Percentiles rank a stretch among this genome's conserved stretches.
phyloP scores from a whole-genome alignment of 2,797 vertebrate species.

The Tokudaia muenninki region DNA sequence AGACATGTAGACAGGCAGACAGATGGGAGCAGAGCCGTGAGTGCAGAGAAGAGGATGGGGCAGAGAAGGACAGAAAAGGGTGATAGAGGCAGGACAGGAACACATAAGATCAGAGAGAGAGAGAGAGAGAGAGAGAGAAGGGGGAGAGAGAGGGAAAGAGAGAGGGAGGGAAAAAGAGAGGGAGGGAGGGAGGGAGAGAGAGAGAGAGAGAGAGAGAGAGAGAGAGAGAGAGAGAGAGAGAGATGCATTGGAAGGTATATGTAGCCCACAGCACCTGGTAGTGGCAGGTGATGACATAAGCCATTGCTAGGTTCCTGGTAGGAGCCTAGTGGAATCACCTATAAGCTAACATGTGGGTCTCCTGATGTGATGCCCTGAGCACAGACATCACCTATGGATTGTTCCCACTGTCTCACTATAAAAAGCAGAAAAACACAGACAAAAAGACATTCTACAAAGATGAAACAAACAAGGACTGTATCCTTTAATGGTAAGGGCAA shows the following conservation, averaged over 20 bases:
- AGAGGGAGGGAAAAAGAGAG: fast-evolving
- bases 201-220: fast-evolving
- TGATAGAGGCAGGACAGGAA: too few relatives aligned
- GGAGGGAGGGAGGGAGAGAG: too few relatives aligned
- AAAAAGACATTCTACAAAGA: not conserved
- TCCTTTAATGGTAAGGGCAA: not conserved
- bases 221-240: too few relatives aligned
- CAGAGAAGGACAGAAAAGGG: too few relatives aligned
- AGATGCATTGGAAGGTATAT: too few relatives aligned
- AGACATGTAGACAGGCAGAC: not conserved
- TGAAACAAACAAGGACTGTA: not conserved
- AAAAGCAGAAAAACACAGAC: not conserved
- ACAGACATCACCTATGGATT: not conserved
- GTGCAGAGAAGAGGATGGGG: not conserved
- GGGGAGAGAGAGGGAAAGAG: fast-evolving
- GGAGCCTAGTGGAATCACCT: not conserved
- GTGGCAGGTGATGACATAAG: not conserved
- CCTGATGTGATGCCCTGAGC: not conserved
- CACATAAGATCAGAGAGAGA: fast-evolving
- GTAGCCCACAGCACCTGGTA: not conserved
- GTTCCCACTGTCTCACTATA: not conserved
- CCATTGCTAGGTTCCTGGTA: not conserved
- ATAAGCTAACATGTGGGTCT: not conserved
- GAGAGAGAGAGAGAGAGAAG: too few relatives aligned
- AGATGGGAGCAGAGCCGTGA: not conserved